Base-by-base conservation (phyloP, 2,888 invertebrate species). In the Esperia sulphurella region DNA sequence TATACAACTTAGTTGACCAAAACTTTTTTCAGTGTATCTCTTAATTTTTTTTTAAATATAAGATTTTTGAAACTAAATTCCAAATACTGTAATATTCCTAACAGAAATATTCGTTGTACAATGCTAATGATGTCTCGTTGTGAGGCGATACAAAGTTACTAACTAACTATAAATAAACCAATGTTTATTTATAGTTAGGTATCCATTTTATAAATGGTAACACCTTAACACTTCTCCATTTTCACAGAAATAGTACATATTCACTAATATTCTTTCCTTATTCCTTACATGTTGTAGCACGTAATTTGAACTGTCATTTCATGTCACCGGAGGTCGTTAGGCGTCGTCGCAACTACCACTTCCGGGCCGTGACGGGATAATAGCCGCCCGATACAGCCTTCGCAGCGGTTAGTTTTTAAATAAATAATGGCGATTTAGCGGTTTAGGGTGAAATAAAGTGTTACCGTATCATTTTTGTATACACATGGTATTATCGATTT, bases 291-390 rank as follows among this genome's bases (percentile, higher is more conserved):
- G 43, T 39, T 38, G 21, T 45, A 14, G 43, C 49, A 46, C 47
- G 55, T 56, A 52, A 57, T 68, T 69, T 53, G 58, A 61, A 59
- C 65, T 66, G 72, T 72, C 73, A 71, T 70, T 74, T 61, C 47
- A 62, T 68, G 72, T 67, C 60, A 63, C 59, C 67, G 77, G 77
- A 79, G 74, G 76, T 79, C 66, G 65, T 79, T 78, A 78, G 70
- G 57, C 59, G 68, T 61, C 68, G 71, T 67, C 74, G 66, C 63
- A 65, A 65, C 55, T 60, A 61, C 62, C 58, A 59, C 58, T 72
- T 75, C 75, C 75, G 75, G 61, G 57, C 43, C 48, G 38, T 56
- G 68, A 69, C 73, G 58, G 59, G 58, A 65, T 75, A 77, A 77
- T 74, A 67, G 65, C 62, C 38, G 56, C 41, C 31, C 30, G 45